Base-by-base conservation (phyloP, 1,140 invertebrate genomes). In the Drosophila chauvacae region DNA sequence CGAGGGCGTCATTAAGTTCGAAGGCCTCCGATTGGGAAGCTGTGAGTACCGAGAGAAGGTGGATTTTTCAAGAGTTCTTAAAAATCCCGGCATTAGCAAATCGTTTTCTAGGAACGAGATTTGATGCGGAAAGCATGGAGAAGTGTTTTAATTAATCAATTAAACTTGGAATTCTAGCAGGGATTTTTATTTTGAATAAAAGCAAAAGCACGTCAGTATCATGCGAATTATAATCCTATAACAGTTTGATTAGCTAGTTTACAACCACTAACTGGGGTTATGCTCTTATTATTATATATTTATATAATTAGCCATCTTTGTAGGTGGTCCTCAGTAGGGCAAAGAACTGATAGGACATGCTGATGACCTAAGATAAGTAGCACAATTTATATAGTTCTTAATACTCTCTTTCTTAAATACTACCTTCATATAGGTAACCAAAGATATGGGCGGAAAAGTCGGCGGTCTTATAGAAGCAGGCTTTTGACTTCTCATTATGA, bases 361-460 rank as follows among this genome's bases (percentile, higher is more conserved):
- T 90, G 39, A 90, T 90, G 9, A 90, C 86, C 86, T 90, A 35
- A 4, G 4, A 18, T n/a, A 48, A 28, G 4, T 3, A 7, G 11
- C n/a, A 0, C 20, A 48, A 23, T 23, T 18, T 61, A 28, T 37
- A 10, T 6, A 41, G 33, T 2, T n/a, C 0, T 16, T 3, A 4
- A 5, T 1, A n/a, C 23, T 16, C 10, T 37, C 6, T 0, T 0
- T 28, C 5, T 7, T 4, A 56, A 6, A 13, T n/a, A 76, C 44
- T 18, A 90, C 91, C 74, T 92, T 91, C 90, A 91, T 91, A n/a
- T 86, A 91, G 23, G 91, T 91, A 28, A 85, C 79, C 55, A 91
- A 57, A 1, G 91, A 91, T 9, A 91, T 92, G 14, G 91, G 91
- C 0, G 91, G 84, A 73, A 92, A 87, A 14, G 91, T 92, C 0